These are phyloP conservation scores for Hylyphantes graminicola DNA, from an alignment of 1,140 invertebrate species.

Conservation along the genomic window DNA sequence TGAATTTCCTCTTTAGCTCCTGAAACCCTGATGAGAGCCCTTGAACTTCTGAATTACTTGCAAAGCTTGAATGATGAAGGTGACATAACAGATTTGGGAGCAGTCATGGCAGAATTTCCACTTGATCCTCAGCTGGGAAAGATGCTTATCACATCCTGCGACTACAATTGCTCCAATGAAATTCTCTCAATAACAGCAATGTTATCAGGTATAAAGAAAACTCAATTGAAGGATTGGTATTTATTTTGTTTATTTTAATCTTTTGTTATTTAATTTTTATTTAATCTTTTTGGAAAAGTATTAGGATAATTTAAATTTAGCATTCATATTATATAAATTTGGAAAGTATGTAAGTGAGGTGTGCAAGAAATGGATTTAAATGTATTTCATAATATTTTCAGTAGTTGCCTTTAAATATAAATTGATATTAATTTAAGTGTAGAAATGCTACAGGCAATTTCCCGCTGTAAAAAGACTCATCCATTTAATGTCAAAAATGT, in stretches of 20 bases:
- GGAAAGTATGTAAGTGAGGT: too few relatives aligned
- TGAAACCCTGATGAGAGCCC: slow-evolving; percentile 98
- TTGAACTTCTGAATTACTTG: slow-evolving; percentile 97
- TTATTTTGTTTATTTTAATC: neutral
- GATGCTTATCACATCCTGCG: slow-evolving; percentile 95
- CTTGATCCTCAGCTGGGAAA: slow-evolving; percentile 98
- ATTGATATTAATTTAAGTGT: too few relatives aligned
- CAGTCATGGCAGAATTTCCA: slow-evolving; percentile 99
- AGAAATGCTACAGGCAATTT: too few relatives aligned
- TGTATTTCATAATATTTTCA: too few relatives aligned
- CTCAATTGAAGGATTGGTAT: slow-evolving; percentile 1
- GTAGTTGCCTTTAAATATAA: too few relatives aligned
- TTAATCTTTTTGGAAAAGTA: neutral
- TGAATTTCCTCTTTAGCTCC: slow-evolving; percentile 77
- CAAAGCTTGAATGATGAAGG: slow-evolving; percentile 96
- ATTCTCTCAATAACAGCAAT: slow-evolving; percentile 99
- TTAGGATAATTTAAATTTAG: too few relatives aligned
- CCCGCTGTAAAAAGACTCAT: too few relatives aligned
- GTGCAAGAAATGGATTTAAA: too few relatives aligned
- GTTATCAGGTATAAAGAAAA: slow-evolving; percentile 84
- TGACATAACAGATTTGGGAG: slow-evolving; percentile 94
- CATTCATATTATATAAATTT: too few relatives aligned
- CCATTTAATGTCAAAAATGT: too few relatives aligned
- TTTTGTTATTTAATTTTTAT: neutral
- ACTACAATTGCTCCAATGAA: slow-evolving; percentile 99